Conservation (phyloP, 2,888 invertebrate species). For the Onchidella celtica region DNA sequence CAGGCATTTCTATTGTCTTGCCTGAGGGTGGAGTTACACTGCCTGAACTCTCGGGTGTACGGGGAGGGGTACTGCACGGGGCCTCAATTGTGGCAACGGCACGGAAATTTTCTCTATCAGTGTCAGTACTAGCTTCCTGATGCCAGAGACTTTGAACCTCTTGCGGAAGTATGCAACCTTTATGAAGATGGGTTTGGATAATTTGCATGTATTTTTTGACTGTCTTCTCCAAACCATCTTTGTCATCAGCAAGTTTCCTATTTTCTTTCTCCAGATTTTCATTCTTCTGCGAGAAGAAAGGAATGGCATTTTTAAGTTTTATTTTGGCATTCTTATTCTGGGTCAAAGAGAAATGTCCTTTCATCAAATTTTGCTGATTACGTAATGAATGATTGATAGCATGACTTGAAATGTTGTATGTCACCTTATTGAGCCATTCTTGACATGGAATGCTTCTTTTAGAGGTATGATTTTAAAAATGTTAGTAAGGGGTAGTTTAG, state of each 20-base stretch:
- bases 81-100: neutral
- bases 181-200: neutral
- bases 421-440: too few species aligned
- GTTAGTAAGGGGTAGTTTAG: too few species aligned
- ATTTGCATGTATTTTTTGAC: neutral
- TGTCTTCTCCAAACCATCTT: neutral
- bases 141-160: neutral
- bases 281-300: neutral
- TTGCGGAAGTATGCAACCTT: constrained; percentile 13
- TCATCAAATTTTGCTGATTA: too few species aligned
- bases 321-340: too few species aligned
- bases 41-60: neutral
- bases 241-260: neutral
- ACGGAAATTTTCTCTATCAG: neutral
- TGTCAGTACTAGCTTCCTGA: neutral
- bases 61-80: neutral
- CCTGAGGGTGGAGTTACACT: neutral
- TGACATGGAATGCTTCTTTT: too few species aligned
- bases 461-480: too few species aligned
- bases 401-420: too few species aligned
- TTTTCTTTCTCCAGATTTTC: neutral
- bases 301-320: neutral
- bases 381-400: too few species aligned
- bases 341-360: too few species aligned
- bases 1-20: neutral